A percentile compares a stretch with the other conserved stretches of the same genome.
These are phyloP conservation scores for Geodia barretti DNA, from an alignment of 37 sponge, comb jelly and placozoan genomes.

Conservation along the genomic window DNA sequence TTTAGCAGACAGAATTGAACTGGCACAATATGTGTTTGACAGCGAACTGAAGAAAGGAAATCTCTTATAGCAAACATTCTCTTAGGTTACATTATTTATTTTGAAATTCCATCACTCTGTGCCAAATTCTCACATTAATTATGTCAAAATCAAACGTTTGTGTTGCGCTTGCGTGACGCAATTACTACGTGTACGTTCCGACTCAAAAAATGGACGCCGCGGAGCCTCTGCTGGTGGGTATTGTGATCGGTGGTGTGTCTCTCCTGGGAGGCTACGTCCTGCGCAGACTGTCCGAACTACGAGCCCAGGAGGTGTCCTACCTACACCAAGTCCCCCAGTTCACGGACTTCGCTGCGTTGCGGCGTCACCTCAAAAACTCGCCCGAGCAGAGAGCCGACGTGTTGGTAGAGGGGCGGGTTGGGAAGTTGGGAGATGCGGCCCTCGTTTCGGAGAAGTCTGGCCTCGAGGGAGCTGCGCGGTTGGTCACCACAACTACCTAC, in stretches of 20 bases:
- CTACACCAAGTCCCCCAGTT: conserved; percentile 57
- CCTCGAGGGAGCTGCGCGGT: conserved; percentile 62
- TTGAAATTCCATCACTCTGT: background rate
- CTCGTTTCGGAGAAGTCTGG: conserved; percentile 59
- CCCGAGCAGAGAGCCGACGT: conserved; percentile 39
- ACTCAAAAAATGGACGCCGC: conserved; percentile 32
- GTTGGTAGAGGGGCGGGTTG: conserved; percentile 49
- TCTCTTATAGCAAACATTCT: conserved; percentile 2
- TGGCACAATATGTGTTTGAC: conserved; percentile 66
- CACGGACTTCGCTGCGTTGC: conserved; percentile 22
- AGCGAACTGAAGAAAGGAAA: conserved; percentile 29
- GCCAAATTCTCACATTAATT: no score
- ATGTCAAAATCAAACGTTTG: no score
- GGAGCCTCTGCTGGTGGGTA: conserved; percentile 34
- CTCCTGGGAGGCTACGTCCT: conserved; percentile 51
- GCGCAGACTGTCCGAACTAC: conserved; percentile 4
- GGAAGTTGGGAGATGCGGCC: conserved; percentile 22
- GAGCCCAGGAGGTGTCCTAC: conserved; percentile 38
- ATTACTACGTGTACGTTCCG: no score
- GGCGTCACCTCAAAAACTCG: conserved; percentile 14
- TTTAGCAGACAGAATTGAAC: conserved; percentile 75
- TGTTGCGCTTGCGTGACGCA: no score
- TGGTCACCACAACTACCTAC: conserved; percentile 59
- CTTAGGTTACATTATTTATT: background rate
- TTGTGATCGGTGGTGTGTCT: conserved; percentile 40